phyloP scores from a whole-genome alignment of 2,888 invertebrate species.

The Melanotus villosus region DNA sequence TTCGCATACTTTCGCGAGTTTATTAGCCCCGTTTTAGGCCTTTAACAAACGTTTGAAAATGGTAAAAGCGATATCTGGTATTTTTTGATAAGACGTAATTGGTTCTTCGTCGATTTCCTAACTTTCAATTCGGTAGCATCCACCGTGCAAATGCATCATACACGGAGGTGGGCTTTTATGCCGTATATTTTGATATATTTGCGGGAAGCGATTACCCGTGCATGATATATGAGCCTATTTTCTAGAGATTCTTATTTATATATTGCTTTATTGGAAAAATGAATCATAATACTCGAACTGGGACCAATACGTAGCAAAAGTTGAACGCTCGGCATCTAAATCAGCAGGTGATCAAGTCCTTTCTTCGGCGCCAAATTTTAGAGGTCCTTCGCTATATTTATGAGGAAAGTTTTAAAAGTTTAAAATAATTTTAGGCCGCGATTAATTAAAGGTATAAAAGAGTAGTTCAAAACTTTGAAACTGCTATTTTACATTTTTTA shows the following conservation, averaged over 20 bases:
- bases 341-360: conserved; percentile 1
- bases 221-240: conserved; percentile 20
- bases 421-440: conserved; percentile 15
- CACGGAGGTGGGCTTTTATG: conserved; percentile 5
- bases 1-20: neutral
- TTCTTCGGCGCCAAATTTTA: conserved; percentile 1
- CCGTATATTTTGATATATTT: conserved; percentile 15
- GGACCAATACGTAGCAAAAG: neutral
- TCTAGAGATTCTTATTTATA: conserved; percentile 20
- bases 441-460: conserved; percentile 16
- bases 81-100: neutral
- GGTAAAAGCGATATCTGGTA: neutral
- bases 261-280: conserved; percentile 21
- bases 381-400: conserved; percentile 5
- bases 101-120: neutral
- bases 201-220: conserved; percentile 19
- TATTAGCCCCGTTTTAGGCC: neutral
- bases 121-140: neutral
- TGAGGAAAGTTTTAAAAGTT: conserved; percentile 15
- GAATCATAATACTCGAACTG: conserved; percentile 6
- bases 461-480: conserved; percentile 2
- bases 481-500: conserved; percentile 21
- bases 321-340: neutral
- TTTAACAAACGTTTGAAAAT: conserved; percentile 3
- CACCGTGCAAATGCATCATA: neutral